A percentile compares a stretch with the other conserved stretches of the same genome.
These are phyloP conservation scores for Galerucella calmariensis DNA, from an alignment of 2,888 invertebrate genomes.

Conservation along the genomic window DNA sequence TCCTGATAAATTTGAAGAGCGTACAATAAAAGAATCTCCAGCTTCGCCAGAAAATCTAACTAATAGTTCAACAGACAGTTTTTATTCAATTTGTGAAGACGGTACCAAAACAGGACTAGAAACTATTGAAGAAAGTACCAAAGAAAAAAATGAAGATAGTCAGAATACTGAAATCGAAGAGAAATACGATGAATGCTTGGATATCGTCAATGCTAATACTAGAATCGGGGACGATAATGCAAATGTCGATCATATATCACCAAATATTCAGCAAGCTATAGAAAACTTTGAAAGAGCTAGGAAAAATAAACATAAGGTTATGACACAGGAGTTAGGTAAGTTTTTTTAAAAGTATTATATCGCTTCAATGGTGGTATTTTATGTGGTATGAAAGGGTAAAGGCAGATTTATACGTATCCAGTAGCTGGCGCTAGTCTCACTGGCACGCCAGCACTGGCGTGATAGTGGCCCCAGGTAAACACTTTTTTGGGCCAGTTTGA, in stretches of 20 bases:
- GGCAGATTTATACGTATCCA: too few relatives aligned
- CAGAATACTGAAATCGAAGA: slow-evolving; percentile 53
- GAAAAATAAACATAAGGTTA: slow-evolving; percentile 67
- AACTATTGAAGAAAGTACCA: slow-evolving; percentile 22
- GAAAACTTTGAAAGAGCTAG: slow-evolving; percentile 65
- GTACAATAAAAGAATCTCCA: not conserved
- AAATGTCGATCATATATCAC: slow-evolving; percentile 44
- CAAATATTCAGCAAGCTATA: slow-evolving; percentile 50
- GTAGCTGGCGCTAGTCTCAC: too few relatives aligned
- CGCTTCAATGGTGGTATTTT: not conserved
- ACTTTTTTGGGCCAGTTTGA: too few relatives aligned
- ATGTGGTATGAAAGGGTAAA: too few relatives aligned
- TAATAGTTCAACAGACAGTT: slow-evolving; percentile 46
- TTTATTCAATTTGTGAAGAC: slow-evolving; percentile 44
- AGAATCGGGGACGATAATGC: slow-evolving; percentile 59
- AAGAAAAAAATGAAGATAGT: slow-evolving; percentile 21
- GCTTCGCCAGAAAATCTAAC: slow-evolving; percentile 6
- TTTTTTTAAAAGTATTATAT: not conserved
- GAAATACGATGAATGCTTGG: slow-evolving; percentile 47
- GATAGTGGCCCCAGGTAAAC: too few relatives aligned
- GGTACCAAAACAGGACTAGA: slow-evolving; percentile 7
- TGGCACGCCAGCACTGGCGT: too few relatives aligned
- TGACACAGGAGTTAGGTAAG: slow-evolving; percentile 66
- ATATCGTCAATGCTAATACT: slow-evolving; percentile 68
- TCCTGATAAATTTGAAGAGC: slow-evolving; percentile 23